Evolutionary conservation across 2,113 vertebrate species (phyloP).

Genomic region (Sceloporus undulatus): DNA sequence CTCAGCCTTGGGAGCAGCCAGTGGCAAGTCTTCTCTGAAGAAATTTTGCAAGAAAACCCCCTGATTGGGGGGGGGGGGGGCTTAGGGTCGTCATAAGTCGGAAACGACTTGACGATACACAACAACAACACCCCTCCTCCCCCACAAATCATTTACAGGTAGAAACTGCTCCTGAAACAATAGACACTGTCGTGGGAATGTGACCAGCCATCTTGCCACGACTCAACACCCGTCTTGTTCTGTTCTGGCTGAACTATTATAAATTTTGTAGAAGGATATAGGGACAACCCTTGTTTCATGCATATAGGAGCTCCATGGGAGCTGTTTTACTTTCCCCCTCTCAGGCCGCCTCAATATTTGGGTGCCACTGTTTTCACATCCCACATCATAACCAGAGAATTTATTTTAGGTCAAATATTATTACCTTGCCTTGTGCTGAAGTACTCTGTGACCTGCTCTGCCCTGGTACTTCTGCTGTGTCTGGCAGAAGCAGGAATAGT

Average conservation of each 20-base stretch:
- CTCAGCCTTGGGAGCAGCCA: no score
- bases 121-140: no score
- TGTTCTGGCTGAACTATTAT: background rate
- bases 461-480: background rate
- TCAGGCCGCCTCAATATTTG: background rate
- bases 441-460: background rate
- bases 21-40: no score
- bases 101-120: no score
- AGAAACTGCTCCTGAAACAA: no score
- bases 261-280: no score
- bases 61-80: no score
- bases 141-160: no score
- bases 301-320: no score
- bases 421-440: background rate
- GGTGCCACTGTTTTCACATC: background rate
- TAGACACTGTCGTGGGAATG: background rate
- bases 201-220: background rate
- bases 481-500: background rate
- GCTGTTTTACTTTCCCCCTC: background rate
- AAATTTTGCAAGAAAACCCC: no score
- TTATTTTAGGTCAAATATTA: background rate
- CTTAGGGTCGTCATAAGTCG: no score
- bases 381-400: background rate
- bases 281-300: background rate
- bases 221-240: background rate